A percentile compares a stretch with the other conserved stretches of the same genome.
These are phyloP conservation scores for Pangasius djambal DNA, from an alignment of 2,797 vertebrate genomes.

Conservation along the genomic window DNA sequence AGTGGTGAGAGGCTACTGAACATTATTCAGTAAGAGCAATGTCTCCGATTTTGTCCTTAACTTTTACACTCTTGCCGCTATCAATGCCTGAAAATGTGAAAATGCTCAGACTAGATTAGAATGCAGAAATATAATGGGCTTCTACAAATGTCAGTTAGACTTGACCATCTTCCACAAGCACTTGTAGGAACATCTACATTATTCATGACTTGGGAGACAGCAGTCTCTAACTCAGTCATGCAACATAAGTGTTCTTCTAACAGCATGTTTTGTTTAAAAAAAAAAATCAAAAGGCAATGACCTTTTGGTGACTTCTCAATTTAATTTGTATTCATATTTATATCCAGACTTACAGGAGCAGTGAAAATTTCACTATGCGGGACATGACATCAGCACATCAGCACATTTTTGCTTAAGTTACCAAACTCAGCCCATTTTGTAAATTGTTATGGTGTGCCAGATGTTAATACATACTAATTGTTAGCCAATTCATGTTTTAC, in stretches of 20 bases:
- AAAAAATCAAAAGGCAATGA: not conserved
- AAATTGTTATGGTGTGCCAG: no score
- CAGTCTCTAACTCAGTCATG: not conserved
- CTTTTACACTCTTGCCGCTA: not conserved
- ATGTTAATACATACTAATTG: no score
- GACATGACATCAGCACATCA: no score
- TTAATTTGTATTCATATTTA: not conserved
- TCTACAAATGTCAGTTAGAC: not conserved
- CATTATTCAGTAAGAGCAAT: not conserved
- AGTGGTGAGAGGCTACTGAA: not conserved
- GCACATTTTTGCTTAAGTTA: no score
- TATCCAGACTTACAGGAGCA: no score
- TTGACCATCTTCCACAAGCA: not conserved
- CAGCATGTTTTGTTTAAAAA: not conserved
- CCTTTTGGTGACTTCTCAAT: not conserved
- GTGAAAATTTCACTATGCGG: not conserved
- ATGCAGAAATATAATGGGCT: slow-evolving; percentile 1
- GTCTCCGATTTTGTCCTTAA: not conserved
- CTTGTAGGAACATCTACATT: slow-evolving; percentile 6
- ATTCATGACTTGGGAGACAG: slow-evolving; percentile 2
- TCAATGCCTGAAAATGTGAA: not conserved
- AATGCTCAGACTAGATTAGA: not conserved
- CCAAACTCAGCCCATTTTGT: no score
- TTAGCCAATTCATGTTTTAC: no score
- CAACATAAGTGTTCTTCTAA: not conserved